These are phyloP conservation scores for Esox lucius DNA, from an alignment of 2,797 vertebrate genomes.

Conservation along the genomic window DNA sequence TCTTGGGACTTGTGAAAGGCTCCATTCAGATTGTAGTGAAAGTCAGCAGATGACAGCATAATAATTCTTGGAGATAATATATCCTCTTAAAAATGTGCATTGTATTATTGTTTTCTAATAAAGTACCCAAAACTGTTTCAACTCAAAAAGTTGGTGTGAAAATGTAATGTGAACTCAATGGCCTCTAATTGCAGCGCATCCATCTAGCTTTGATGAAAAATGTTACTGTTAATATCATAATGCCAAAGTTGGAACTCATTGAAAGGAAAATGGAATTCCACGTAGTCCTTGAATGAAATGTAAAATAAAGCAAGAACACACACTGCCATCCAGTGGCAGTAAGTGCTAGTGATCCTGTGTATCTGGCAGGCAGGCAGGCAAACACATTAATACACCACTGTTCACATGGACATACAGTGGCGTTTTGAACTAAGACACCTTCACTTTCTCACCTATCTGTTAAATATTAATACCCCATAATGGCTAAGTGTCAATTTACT, in stretches of 20 bases:
- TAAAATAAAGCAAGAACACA: background rate
- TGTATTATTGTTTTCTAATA: background rate
- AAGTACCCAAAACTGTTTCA: background rate
- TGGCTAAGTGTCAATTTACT: too few relatives aligned
- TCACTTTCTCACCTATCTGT: too few relatives aligned
- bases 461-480: too few relatives aligned
- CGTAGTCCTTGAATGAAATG: background rate
- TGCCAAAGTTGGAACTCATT: background rate
- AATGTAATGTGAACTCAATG: background rate
- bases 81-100: background rate
- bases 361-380: too few relatives aligned
- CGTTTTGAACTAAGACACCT: too few relatives aligned
- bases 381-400: too few relatives aligned
- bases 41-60: slow-evolving; percentile 20
- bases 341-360: background rate
- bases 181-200: background rate
- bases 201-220: background rate
- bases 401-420: too few relatives aligned
- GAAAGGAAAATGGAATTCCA: background rate
- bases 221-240: background rate
- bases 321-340: slow-evolving; percentile 6
- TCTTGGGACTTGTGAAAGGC: slow-evolving; percentile 29
- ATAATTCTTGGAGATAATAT: background rate
- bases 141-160: background rate
- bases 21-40: slow-evolving; percentile 8